Evolutionary conservation across 2,797 vertebrate genomes (phyloP).

Genomic region (Helostoma temminkii): DNA sequence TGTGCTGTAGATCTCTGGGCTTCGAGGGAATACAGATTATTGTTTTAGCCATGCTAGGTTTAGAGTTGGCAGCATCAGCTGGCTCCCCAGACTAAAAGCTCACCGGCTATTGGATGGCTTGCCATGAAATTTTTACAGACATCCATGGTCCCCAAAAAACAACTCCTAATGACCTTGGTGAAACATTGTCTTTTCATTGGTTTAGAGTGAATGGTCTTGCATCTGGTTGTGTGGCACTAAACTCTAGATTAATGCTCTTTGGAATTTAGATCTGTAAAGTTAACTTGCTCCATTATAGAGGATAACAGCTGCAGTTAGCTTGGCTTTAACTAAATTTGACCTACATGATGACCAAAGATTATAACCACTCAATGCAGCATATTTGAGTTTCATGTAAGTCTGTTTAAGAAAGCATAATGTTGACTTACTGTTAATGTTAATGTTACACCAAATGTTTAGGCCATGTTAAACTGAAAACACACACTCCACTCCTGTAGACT

Average conservation of each 20-base stretch:
- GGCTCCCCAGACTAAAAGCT: too few species aligned
- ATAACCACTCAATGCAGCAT: not conserved
- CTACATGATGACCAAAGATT: too few species aligned
- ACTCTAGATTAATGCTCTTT: not conserved
- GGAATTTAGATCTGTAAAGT: not conserved
- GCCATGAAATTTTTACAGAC: too few species aligned
- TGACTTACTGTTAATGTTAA: not conserved
- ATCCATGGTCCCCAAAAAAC: too few species aligned
- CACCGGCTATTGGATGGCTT: too few species aligned
- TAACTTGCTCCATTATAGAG: not conserved
- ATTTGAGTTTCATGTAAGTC: not conserved
- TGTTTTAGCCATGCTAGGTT: too few species aligned
- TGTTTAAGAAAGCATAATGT: too few species aligned
- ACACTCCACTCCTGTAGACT: not conserved
- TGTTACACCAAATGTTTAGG: not conserved
- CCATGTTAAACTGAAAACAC: not conserved
- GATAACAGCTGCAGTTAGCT: not conserved
- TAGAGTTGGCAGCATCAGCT: too few species aligned
- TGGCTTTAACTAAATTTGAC: not conserved
- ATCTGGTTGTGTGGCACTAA: not conserved
- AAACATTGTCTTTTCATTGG: not conserved
- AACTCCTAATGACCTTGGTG: too few species aligned
- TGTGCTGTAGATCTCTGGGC: too few species aligned
- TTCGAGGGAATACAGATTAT: too few species aligned
- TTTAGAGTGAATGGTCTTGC: not conserved